Evolutionary conservation across 2,113 vertebrate genomes (phyloP).

Genomic region (Motacilla tschutschensis): DNA sequence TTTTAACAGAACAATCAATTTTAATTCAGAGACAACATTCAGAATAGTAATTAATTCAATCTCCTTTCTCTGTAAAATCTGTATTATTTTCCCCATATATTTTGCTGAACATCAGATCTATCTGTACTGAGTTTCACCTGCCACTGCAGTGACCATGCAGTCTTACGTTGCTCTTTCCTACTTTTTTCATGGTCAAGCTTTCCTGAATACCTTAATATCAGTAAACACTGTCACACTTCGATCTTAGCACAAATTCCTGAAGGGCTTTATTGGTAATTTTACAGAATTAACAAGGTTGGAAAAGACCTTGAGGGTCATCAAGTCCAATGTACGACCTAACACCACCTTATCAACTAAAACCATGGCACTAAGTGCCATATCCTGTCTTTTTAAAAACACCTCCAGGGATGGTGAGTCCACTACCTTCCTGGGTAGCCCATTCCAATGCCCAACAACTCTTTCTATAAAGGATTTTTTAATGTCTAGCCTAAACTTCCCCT

Average conservation of each 20-base stretch:
- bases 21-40: background rate
- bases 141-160: background rate
- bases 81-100: background rate
- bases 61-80: background rate
- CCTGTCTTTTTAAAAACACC: background rate
- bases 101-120: background rate
- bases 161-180: background rate
- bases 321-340: background rate
- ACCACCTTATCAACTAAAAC: background rate
- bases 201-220: background rate
- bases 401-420: background rate
- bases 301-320: background rate
- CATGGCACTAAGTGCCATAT: background rate
- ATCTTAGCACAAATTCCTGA: background rate
- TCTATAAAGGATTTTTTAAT: background rate
- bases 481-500: background rate
- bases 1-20: background rate
- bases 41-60: background rate
- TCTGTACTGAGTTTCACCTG: background rate
- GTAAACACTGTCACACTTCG: background rate
- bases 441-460: background rate
- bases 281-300: background rate
- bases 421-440: background rate
- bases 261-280: background rate
- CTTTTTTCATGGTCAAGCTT: background rate